A percentile compares a stretch with the other conserved stretches of the same genome.
Evolutionary conservation across 2,888 invertebrate genomes (phyloP).

Genomic region (Omphaloscelis lunosa): DNA sequence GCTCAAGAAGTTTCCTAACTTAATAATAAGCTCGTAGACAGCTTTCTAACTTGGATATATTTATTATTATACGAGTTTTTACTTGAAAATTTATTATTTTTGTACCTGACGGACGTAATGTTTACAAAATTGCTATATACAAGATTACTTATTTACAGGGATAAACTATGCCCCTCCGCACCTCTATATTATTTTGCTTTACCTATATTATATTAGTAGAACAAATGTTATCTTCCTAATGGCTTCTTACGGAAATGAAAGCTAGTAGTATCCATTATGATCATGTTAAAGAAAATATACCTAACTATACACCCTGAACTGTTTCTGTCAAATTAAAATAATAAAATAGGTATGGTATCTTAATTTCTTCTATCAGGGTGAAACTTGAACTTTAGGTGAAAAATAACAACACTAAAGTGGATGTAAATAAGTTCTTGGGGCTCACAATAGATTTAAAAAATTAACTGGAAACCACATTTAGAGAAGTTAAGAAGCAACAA

Average conservation of each 20-base stretch:
- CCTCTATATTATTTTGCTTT: neutral
- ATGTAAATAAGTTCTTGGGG: too few relatives aligned
- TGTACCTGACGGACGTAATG: neutral
- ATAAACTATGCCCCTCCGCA: neutral
- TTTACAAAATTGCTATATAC: constrained; percentile 2
- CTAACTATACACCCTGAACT: neutral
- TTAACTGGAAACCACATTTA: too few relatives aligned
- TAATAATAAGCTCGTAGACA: constrained; percentile 43
- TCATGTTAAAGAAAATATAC: neutral
- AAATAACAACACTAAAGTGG: too few relatives aligned
- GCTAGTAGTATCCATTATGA: neutral
- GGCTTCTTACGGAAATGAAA: constrained; percentile 42
- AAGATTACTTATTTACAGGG: neutral
- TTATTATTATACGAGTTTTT: constrained; percentile 29
- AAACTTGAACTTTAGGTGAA: neutral
- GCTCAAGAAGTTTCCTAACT: constrained; percentile 17
- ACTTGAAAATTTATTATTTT: constrained; percentile 17
- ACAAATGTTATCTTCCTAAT: constrained; percentile 26
- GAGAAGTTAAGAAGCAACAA: too few relatives aligned
- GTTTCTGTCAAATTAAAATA: neutral
- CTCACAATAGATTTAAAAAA: too few relatives aligned
- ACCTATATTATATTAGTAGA: constrained; percentile 15
- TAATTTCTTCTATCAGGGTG: neutral
- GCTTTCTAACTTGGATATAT: constrained; percentile 27
- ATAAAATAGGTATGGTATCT: neutral